phyloP scores from a whole-genome alignment of 2,113 vertebrate genomes.

The Lipophrys pholis region DNA sequence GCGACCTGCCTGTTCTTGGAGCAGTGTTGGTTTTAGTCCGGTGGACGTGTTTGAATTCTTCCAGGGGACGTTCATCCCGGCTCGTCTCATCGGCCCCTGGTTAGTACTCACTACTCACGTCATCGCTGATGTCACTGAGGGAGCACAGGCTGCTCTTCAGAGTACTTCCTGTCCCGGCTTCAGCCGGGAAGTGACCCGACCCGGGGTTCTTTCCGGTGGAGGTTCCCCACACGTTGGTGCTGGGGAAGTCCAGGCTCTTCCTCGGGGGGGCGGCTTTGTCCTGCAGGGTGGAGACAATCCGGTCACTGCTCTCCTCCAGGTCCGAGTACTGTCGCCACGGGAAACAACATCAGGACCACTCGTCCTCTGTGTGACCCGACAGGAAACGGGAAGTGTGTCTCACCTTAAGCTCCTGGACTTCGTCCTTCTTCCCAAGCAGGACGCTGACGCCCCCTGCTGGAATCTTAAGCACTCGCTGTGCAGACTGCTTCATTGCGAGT shows the following conservation, averaged over 20 bases:
- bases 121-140: conserved; percentile 90
- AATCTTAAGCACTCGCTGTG: conserved; percentile 72
- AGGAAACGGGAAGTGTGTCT: conserved; percentile 16
- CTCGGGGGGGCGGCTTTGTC: conserved; percentile 77
- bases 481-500: conserved; percentile 84
- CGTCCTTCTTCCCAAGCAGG: conserved; percentile 81
- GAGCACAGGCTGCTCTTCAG: conserved; percentile 90
- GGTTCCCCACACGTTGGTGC: conserved; percentile 86
- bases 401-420: conserved; percentile 86
- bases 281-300: conserved; percentile 88
- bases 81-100: conserved; percentile 37
- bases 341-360: too few relatives aligned
- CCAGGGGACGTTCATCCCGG: conserved; percentile 21
- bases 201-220: conserved; percentile 76
- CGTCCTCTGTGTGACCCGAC: too few relatives aligned
- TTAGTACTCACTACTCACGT: conserved; percentile 66
- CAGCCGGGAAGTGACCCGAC: conserved; percentile 83
- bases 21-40: too few relatives aligned
- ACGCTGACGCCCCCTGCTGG: conserved; percentile 83
- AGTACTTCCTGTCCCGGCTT: conserved; percentile 86
- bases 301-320: conserved; percentile 86
- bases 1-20: too few relatives aligned
- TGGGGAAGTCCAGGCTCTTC: conserved; percentile 83
- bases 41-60: too few relatives aligned
- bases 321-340: conserved; percentile 65